A percentile compares a stretch with the other conserved stretches of the same genome.
phyloP scores from a whole-genome alignment of 2,797 vertebrate species.

The Enteromius afrohamiltoni region DNA sequence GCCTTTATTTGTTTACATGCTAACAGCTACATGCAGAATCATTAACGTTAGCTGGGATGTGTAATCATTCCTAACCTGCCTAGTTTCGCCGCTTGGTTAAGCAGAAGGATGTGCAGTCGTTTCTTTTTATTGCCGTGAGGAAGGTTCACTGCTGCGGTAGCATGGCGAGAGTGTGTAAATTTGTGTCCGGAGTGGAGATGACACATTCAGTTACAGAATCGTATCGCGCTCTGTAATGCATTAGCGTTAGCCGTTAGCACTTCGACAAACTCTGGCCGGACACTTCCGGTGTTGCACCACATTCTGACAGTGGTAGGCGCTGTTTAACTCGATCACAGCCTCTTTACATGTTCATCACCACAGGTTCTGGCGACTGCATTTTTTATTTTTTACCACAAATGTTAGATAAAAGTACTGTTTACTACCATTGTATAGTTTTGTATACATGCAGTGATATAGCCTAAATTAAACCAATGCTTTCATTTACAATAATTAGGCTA shows the following conservation, averaged over 20 bases:
- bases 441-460: not conserved
- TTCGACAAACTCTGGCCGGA: constrained; percentile 42
- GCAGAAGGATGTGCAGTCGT: constrained; percentile 68
- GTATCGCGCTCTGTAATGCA: constrained; percentile 9
- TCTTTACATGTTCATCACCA: no score
- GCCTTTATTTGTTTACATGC: constrained; percentile 1
- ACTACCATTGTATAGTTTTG: not conserved
- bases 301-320: not conserved
- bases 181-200: constrained; percentile 35
- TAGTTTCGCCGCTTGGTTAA: constrained; percentile 70
- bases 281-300: constrained; percentile 49
- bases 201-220: constrained; percentile 52
- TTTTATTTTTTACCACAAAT: not conserved
- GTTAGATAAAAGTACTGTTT: not conserved
- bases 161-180: constrained; percentile 64
- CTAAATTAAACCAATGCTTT: no score
- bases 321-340: not conserved
- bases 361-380: no score
- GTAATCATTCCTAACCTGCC: constrained; percentile 68
- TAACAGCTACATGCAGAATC: constrained; percentile 22
- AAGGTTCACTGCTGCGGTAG: constrained; percentile 68
- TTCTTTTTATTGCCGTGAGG: constrained; percentile 51
- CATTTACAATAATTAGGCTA: no score
- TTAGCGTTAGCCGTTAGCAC: constrained; percentile 48
- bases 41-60: constrained; percentile 27